Conservation (phyloP, 1,140 invertebrate genomes). For the Plodia interpunctella region DNA sequence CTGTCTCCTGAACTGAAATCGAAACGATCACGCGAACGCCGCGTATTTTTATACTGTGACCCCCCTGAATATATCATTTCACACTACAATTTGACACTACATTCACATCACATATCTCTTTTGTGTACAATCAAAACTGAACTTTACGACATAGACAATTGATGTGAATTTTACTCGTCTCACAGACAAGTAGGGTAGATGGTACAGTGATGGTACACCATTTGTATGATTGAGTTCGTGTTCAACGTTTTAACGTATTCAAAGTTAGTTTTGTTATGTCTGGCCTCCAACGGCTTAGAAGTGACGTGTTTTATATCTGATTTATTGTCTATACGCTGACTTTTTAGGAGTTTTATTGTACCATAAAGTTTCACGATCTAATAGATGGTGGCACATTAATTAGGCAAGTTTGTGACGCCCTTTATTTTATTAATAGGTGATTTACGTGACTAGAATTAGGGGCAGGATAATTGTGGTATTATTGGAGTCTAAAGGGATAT, state of each 20-base stretch:
- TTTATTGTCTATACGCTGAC: constrained; percentile 36
- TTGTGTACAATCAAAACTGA: constrained; percentile 23
- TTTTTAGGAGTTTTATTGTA: constrained; percentile 29
- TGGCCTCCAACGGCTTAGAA: constrained; percentile 39
- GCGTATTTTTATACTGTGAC: constrained; percentile 33
- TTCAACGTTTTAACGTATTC: constrained; percentile 43
- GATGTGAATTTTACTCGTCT: background rate
- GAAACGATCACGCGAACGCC: constrained; percentile 49
- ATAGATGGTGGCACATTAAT: constrained; percentile 48
- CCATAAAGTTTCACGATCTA: constrained; percentile 38
- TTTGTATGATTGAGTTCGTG: constrained; percentile 54
- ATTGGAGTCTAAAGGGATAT: constrained; percentile 1
- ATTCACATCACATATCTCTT: constrained; percentile 34
- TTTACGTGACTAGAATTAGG: background rate
- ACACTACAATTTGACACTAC: constrained; percentile 62
- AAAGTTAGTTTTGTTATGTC: constrained; percentile 51
- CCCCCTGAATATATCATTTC: constrained; percentile 63
- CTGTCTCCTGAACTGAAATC: constrained; percentile 40
- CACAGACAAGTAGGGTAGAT: constrained; percentile 18
- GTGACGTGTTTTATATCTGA: constrained; percentile 41
- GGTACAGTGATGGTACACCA: constrained; percentile 35
- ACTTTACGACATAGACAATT: constrained; percentile 23
- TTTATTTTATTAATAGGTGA: constrained; percentile 1
- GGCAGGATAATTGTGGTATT: background rate
- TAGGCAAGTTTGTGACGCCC: constrained; percentile 18